Percentiles rank a stretch among this genome's conserved stretches.
Evolutionary conservation across 2,888 invertebrate genomes (phyloP).

Genomic region (Erpobdella octoculata): DNA sequence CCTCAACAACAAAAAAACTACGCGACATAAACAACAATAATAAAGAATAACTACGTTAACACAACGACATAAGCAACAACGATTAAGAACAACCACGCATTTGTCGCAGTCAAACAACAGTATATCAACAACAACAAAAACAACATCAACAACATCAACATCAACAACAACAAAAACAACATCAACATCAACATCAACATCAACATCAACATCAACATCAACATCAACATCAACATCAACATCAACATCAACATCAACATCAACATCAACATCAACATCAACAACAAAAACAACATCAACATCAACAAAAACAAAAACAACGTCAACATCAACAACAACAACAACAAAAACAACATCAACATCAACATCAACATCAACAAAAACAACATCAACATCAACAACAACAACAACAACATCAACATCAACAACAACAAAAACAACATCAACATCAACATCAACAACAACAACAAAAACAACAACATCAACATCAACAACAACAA

Average conservation of each 20-base stretch:
- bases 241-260: neutral
- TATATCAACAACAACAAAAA: neutral
- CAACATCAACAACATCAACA: neutral
- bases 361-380: neutral
- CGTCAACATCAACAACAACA: neutral
- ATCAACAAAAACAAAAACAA: neutral
- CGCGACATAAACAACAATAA: too few species aligned
- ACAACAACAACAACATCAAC: slow-evolving; percentile 1
- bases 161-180: neutral
- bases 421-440: neutral
- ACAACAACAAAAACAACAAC: neutral
- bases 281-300: neutral
- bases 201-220: neutral
- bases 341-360: neutral
- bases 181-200: neutral
- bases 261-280: neutral
- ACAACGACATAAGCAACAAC: too few species aligned
- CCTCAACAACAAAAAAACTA: too few species aligned
- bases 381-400: neutral
- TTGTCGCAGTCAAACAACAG: too few species aligned
- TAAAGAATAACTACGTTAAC: too few species aligned
- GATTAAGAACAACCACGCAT: too few species aligned
- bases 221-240: neutral
- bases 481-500: neutral
- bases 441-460: neutral